These are phyloP conservation scores for Scolopax mira DNA, from an alignment of 2,113 vertebrate species.

Conservation along the genomic window DNA sequence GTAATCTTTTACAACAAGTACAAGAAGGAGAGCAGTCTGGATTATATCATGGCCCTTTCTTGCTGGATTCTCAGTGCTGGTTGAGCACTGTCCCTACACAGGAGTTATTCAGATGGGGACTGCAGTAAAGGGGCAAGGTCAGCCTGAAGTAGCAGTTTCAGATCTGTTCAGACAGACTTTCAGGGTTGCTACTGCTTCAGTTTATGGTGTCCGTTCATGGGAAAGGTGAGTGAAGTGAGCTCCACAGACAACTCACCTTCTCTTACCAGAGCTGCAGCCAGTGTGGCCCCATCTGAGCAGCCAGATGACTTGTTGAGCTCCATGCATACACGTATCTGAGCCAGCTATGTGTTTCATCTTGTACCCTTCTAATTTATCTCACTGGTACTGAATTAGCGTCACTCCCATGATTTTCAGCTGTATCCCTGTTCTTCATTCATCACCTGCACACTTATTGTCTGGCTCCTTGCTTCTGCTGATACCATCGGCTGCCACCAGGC, in stretches of 20 bases:
- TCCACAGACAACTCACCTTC: background rate
- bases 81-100: fast-evolving
- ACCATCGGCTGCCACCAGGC: background rate
- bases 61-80: fast-evolving
- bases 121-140: background rate
- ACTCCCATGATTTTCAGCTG: background rate
- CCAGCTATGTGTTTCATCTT: background rate
- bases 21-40: background rate
- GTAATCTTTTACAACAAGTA: background rate
- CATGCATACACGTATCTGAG: background rate
- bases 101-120: background rate
- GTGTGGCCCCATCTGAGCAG: fast-evolving
- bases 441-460: background rate
- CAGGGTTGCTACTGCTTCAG: background rate
- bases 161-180: background rate
- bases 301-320: background rate
- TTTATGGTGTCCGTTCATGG: fast-evolving
- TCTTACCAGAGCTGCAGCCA: background rate
- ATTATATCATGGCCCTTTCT: background rate
- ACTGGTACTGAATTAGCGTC: background rate
- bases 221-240: background rate
- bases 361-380: constrained; percentile 13
- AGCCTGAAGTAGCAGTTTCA: background rate
- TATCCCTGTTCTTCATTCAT: background rate
- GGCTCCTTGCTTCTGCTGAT: background rate